phyloP scores from a whole-genome alignment of 2,797 vertebrate species.

The Acanthurus tractus region DNA sequence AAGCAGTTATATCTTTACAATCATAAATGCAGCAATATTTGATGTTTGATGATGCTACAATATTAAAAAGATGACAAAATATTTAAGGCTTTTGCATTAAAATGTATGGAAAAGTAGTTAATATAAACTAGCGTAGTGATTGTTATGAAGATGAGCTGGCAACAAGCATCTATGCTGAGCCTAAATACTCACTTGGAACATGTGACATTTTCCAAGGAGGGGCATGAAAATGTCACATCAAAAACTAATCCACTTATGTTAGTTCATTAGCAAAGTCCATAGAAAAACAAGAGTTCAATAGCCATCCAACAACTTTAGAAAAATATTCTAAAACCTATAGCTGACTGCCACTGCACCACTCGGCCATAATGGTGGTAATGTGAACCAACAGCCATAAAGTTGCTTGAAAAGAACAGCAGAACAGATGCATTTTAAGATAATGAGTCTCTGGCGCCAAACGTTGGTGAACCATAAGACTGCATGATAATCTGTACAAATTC shows the following conservation, averaged over 20 bases:
- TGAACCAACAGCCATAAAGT: constrained; percentile 20
- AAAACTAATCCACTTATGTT: background rate
- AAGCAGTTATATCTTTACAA: background rate
- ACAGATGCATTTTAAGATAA: constrained; percentile 15
- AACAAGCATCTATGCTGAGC: background rate
- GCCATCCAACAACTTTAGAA: background rate
- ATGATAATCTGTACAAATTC: constrained; percentile 17
- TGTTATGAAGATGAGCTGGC: constrained; percentile 1
- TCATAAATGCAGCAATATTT: constrained; percentile 3
- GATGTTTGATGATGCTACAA: background rate
- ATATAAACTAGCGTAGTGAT: background rate
- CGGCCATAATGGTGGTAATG: constrained; percentile 4
- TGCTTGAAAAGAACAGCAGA: constrained; percentile 12
- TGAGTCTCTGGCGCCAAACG: constrained; percentile 70
- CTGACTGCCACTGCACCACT: constrained; percentile 1
- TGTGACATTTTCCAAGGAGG: constrained; percentile 5
- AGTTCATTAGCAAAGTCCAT: background rate
- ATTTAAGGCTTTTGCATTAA: background rate
- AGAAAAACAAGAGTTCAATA: background rate
- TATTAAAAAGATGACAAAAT: background rate
- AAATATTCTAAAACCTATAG: constrained; percentile 20
- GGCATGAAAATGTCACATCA: background rate
- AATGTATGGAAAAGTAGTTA: background rate
- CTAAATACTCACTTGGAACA: no score
- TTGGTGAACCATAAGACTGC: constrained; percentile 61